Base-by-base conservation (phyloP, 2,888 invertebrate genomes). In the Argynnis bischoffii region DNA sequence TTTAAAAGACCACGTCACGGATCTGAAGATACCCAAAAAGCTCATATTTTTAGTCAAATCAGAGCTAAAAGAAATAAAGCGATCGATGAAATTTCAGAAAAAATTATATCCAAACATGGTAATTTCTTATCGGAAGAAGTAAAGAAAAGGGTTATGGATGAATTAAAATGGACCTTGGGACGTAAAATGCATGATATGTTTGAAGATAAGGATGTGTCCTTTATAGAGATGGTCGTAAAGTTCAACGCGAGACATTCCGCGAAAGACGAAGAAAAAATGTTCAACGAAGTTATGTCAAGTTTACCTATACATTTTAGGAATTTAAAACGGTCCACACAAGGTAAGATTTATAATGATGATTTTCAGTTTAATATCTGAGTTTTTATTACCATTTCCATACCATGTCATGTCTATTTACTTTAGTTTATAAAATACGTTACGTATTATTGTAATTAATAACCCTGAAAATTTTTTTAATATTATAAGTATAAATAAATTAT, bases 221-320 rank as follows among this genome's bases (percentile, higher is more conserved):
- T 83, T 69, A 89, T 89, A 48, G 90, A 90, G 72, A 81, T 88
- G 46, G 79, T 89, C 18, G 79, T 87, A 50, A 87, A 86, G 71
- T 91, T 87, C 73, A 83, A 87, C 63, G 80, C 86, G 13, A 85
- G 78, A 69, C 83, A 85, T 68, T 76, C 75, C 48, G 67, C 70
- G 0, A 80, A 80, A 16, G 85, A 85, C 1, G 85, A 88, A 69
- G 80, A 81, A 71, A 84, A 82, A 68, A 80, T 92, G 53, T 81
- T 88, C 68, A 76, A 81, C 41, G 83, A 85, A 1, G 85, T 87
- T 13, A 75, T 88, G 73, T 69, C 80, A 2, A 80, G 81, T 64
- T 80, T 89, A 54, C 85, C 90, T 15, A 76, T 71, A 64, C 81
- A 81, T 55, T 81, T 76, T 69, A 82, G 81, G 65, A 73, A 63